phyloP scores from a whole-genome alignment of 2,113 vertebrate species.

The Artemisiospiza belli region DNA sequence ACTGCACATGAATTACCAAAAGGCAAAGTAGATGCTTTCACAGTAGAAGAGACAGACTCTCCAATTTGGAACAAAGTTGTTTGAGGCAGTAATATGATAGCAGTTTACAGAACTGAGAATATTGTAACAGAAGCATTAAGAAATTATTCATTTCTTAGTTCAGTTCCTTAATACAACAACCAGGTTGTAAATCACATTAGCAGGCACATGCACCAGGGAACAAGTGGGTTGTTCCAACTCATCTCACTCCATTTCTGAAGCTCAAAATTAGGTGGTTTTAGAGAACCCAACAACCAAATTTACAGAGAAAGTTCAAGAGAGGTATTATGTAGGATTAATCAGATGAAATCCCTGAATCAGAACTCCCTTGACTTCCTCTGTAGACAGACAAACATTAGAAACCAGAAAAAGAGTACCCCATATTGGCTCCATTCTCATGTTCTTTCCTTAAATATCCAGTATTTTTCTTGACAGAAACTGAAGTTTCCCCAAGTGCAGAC shows the following conservation, averaged over 20 bases:
- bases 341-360: neutral
- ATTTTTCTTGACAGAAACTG: neutral
- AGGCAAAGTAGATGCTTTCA: neutral
- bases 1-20: neutral
- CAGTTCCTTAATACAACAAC: neutral
- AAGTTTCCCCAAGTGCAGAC: neutral
- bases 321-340: neutral
- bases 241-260: neutral
- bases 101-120: neutral
- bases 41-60: neutral
- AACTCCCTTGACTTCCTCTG: neutral
- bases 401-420: neutral
- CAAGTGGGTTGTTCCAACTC: neutral
- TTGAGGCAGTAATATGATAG: neutral
- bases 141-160: neutral
- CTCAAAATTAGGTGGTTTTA: neutral
- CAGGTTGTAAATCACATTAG: neutral
- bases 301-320: neutral
- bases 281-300: neutral
- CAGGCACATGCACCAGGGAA: neutral
- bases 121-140: neutral
- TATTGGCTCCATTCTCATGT: neutral
- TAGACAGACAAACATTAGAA: neutral
- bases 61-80: neutral
- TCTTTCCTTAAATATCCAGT: neutral